Conservation (phyloP, 2,113 vertebrate species). For the Aptenodytes forsteri region DNA sequence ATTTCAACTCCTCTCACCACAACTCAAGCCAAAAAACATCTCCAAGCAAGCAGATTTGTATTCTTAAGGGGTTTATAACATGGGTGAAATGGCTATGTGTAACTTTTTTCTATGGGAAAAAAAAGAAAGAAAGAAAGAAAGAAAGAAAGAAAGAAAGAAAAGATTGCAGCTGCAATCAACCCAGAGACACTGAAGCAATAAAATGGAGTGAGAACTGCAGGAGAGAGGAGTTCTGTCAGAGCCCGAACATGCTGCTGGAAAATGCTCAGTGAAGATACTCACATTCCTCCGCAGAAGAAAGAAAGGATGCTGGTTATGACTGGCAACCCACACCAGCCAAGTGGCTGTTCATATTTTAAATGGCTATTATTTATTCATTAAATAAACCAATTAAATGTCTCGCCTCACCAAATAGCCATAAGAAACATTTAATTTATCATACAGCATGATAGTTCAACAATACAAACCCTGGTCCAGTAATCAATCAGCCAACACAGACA, state of each 20-base stretch:
- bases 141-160: not conserved
- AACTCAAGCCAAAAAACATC: not conserved
- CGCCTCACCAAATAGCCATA: accelerated
- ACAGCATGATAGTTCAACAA: not conserved
- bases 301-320: not conserved
- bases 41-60: constrained; percentile 1
- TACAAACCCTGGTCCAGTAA: not conserved
- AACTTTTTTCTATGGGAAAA: not conserved
- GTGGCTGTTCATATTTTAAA: not conserved
- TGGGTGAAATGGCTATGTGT: not conserved
- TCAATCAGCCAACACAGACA: not conserved
- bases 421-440: not conserved
- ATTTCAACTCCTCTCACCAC: not conserved
- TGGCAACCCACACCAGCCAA: not conserved
- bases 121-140: too few species aligned
- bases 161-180: not conserved
- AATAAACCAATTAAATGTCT: not conserved
- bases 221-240: not conserved
- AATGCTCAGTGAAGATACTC: not conserved
- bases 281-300: not conserved
- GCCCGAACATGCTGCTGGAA: not conserved
- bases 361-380: not conserved
- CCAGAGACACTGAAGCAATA: not conserved
- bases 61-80: constrained; percentile 17
- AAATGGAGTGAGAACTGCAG: not conserved